phyloP scores from a whole-genome alignment of 2,113 vertebrate genomes.

The Barbus barbus region DNA sequence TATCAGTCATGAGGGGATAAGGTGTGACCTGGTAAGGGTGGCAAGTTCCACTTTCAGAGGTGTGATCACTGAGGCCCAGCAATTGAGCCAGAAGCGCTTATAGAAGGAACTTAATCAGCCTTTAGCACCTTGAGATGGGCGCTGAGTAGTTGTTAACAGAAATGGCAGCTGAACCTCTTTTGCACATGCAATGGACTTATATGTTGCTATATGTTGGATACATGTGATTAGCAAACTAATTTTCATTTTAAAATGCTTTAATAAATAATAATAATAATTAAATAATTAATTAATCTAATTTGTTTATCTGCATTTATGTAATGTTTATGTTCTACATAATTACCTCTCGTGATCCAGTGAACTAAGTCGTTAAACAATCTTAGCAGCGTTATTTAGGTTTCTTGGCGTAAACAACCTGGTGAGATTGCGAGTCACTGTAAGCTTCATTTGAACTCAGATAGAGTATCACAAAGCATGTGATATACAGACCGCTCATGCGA shows the following conservation, averaged over 20 bases:
- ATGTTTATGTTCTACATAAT: not conserved
- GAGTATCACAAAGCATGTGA: conserved; percentile 41
- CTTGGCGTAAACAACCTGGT: conserved; percentile 22
- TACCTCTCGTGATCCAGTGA: not conserved
- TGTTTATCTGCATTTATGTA: not conserved
- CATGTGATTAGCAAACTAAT: no score
- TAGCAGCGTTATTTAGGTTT: not conserved
- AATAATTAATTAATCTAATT: not conserved
- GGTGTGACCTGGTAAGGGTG: conserved; percentile 60
- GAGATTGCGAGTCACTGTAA: conserved; percentile 23
- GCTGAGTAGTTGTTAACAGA: conserved; percentile 53
- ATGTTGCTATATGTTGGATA: not conserved
- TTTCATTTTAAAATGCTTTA: no score
- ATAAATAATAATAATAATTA: no score
- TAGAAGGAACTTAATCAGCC: conserved; percentile 67
- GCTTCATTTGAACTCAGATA: conserved; percentile 29
- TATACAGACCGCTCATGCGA: not conserved
- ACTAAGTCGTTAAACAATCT: conserved; percentile 1
- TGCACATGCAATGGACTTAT: not conserved
- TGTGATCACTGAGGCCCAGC: conserved; percentile 49
- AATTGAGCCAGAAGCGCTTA: conserved; percentile 42
- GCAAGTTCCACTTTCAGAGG: conserved; percentile 67
- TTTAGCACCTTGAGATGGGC: conserved; percentile 67
- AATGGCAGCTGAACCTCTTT: conserved; percentile 43
- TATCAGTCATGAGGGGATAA: conserved; percentile 60